Conservation (phyloP, 2,797 vertebrate species). For the Lerista edwardsae region DNA sequence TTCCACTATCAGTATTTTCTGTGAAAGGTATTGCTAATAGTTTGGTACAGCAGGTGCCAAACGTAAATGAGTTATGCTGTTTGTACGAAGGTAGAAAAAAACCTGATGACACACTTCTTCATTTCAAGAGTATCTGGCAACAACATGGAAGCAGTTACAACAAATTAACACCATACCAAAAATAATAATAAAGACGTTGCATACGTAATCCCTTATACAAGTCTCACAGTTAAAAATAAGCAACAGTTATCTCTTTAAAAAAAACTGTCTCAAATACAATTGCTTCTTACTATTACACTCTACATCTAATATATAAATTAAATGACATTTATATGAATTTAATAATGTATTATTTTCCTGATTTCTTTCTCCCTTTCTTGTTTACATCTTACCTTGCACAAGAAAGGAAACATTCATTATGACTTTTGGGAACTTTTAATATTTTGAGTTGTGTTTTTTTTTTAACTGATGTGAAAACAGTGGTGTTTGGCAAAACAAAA, state of each 20-base stretch:
- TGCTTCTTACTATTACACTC: slow-evolving; percentile 67
- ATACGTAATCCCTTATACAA: slow-evolving; percentile 77
- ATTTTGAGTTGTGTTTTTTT: slow-evolving; percentile 62
- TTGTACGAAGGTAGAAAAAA: slow-evolving; percentile 74
- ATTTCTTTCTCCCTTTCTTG: slow-evolving; percentile 51
- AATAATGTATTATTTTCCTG: slow-evolving; percentile 57
- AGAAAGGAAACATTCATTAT: slow-evolving; percentile 56
- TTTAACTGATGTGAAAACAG: slow-evolving; percentile 62
- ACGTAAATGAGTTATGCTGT: slow-evolving; percentile 59
- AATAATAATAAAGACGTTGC: slow-evolving; percentile 80
- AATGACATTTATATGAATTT: slow-evolving; percentile 69
- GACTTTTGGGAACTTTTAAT: slow-evolving; percentile 37
- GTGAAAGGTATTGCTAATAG: slow-evolving; percentile 10
- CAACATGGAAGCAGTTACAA: slow-evolving; percentile 76
- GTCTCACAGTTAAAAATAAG: slow-evolving; percentile 80
- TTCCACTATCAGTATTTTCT: neutral
- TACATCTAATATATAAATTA: slow-evolving; percentile 74
- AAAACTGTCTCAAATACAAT: slow-evolving; percentile 70
- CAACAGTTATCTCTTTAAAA: slow-evolving; percentile 70
- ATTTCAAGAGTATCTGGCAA: slow-evolving; percentile 74
- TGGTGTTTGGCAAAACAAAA: slow-evolving; percentile 63
- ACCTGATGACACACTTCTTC: slow-evolving; percentile 70
- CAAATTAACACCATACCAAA: slow-evolving; percentile 83
- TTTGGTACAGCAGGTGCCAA: slow-evolving; percentile 37
- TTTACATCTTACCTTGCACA: slow-evolving; percentile 43